These are phyloP conservation scores for Upupa epops DNA, from an alignment of 2,113 vertebrate species.

Conservation along the genomic window DNA sequence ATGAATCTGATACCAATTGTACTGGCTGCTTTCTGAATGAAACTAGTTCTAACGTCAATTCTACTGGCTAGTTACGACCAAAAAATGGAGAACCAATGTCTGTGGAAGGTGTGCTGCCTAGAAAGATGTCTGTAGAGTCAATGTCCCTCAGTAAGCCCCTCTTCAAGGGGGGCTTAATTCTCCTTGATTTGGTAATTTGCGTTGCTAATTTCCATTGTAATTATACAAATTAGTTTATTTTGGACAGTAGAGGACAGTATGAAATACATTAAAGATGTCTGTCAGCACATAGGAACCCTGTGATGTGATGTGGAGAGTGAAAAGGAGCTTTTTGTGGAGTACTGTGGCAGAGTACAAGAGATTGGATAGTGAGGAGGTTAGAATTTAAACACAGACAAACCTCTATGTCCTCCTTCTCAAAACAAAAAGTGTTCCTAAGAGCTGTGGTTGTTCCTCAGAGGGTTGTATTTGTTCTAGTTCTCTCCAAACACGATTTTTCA, in stretches of 20 bases:
- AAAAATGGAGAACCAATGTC: neutral
- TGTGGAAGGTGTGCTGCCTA: neutral
- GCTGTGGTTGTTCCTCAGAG: neutral
- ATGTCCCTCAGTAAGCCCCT: neutral
- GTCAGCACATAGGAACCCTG: neutral
- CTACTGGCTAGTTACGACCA: neutral
- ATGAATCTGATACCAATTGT: neutral
- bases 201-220: neutral
- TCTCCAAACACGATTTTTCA: neutral
- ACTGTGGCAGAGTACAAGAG: neutral
- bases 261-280: neutral
- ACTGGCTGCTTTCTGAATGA: neutral
- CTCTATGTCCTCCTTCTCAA: neutral
- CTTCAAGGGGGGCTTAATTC: too few species aligned
- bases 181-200: neutral
- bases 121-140: neutral
- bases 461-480: neutral
- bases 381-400: neutral
- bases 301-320: neutral
- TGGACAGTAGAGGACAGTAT: neutral
- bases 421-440: neutral
- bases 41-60: neutral
- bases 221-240: neutral
- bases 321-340: neutral
- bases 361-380: neutral